Conservation (phyloP, 2,113 vertebrate species). For the Odontophorus gujanensis region DNA sequence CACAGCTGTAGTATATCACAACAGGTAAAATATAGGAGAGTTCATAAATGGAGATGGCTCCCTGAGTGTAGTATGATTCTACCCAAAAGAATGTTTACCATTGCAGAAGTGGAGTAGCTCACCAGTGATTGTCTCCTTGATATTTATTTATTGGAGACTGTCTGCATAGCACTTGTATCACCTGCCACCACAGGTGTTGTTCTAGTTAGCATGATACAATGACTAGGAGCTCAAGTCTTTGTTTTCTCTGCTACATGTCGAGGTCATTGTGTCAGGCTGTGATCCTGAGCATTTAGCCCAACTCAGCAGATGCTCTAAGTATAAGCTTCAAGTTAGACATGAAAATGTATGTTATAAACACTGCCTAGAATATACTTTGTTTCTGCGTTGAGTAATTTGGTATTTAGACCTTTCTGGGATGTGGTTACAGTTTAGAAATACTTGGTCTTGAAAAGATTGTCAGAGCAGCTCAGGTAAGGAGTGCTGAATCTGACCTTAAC, state of each 20-base stretch:
- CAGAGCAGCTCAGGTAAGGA: not conserved
- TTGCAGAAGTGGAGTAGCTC: not conserved
- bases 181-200: not conserved
- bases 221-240: not conserved
- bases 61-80: not conserved
- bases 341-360: not conserved
- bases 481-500: not conserved
- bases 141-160: not conserved
- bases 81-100: not conserved
- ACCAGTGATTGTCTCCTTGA: not conserved
- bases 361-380: rapidly evolving
- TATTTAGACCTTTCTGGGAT: not conserved
- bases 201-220: not conserved
- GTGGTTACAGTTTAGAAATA: not conserved
- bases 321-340: not conserved
- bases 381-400: not conserved
- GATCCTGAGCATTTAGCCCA: not conserved
- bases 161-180: not conserved
- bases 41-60: not conserved
- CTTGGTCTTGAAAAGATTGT: not conserved
- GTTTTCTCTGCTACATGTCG: not conserved
- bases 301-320: not conserved
- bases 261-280: not conserved
- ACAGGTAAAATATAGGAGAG: conserved; percentile 84
- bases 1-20: conserved; percentile 97